Evolutionary conservation across 2,797 vertebrate genomes (phyloP).

Genomic region (Dendrocincla fuliginosa): DNA sequence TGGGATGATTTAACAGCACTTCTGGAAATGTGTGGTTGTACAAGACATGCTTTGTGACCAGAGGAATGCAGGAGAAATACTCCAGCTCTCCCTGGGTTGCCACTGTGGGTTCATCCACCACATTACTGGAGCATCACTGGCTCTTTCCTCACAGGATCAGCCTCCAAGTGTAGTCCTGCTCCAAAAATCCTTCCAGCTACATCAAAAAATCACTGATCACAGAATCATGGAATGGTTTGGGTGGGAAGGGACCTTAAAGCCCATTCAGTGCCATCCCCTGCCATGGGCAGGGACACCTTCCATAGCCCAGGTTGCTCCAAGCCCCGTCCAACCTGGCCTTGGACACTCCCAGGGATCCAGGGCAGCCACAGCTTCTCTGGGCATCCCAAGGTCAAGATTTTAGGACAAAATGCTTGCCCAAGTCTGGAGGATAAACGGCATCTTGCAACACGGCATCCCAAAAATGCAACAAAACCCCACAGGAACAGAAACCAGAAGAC

Average conservation of each 20-base stretch:
- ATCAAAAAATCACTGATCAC: neutral
- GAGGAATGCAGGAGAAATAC: neutral
- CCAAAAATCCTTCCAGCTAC: neutral
- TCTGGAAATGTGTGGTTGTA: neutral
- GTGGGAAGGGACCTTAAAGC: neutral
- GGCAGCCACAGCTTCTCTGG: neutral
- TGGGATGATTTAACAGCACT: neutral
- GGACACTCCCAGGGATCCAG: neutral
- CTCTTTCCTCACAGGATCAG: neutral
- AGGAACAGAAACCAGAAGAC: neutral
- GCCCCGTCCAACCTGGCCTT: fast-evolving
- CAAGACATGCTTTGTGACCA: neutral
- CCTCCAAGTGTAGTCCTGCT: neutral
- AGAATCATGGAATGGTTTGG: neutral
- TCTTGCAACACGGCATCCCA: constrained; percentile 3
- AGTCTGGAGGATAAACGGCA: neutral
- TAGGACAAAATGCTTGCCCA: neutral
- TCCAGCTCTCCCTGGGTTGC: neutral
- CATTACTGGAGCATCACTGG: neutral
- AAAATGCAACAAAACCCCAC: constrained; percentile 16
- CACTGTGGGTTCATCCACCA: neutral
- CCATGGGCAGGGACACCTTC: neutral
- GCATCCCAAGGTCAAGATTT: neutral
- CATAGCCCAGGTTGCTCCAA: neutral
- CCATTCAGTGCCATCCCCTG: neutral